These are phyloP conservation scores for Molothrus ater DNA, from an alignment of 2,797 vertebrate species.

Conservation along the genomic window DNA sequence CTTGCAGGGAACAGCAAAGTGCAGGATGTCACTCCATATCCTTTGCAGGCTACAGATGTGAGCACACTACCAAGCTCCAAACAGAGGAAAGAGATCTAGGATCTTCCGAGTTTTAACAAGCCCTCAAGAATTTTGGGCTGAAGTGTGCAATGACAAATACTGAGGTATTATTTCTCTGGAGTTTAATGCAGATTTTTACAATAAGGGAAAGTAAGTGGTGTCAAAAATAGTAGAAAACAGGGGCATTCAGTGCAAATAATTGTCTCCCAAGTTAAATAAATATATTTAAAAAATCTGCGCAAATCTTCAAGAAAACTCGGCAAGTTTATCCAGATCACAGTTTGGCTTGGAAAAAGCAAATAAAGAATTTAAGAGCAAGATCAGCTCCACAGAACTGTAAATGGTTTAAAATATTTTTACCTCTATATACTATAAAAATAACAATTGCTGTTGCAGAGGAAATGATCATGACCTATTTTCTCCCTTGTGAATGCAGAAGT, in stretches of 20 bases:
- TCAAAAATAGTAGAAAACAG: not conserved
- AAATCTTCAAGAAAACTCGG: constrained; percentile 26
- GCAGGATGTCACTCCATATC: not conserved
- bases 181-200: not conserved
- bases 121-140: not conserved
- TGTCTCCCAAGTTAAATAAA: not conserved
- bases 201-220: not conserved
- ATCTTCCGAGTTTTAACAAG: not conserved
- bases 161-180: not conserved
- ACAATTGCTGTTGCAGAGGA: not conserved
- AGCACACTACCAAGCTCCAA: not conserved
- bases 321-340: constrained; percentile 10
- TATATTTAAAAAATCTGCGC: not conserved
- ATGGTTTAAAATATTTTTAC: not conserved
- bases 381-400: not conserved
- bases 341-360: constrained; percentile 10
- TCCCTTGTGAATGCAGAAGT: constrained; percentile 25
- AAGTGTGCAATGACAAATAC: not conserved
- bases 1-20: not conserved
- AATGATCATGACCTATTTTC: constrained; percentile 7
- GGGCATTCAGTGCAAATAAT: not conserved
- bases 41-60: not conserved
- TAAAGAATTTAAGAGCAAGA: constrained; percentile 25
- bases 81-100: not conserved
- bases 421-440: not conserved